Evolutionary conservation across 2,113 vertebrate species (phyloP).

Genomic region (Corydoras sp.): DNA sequence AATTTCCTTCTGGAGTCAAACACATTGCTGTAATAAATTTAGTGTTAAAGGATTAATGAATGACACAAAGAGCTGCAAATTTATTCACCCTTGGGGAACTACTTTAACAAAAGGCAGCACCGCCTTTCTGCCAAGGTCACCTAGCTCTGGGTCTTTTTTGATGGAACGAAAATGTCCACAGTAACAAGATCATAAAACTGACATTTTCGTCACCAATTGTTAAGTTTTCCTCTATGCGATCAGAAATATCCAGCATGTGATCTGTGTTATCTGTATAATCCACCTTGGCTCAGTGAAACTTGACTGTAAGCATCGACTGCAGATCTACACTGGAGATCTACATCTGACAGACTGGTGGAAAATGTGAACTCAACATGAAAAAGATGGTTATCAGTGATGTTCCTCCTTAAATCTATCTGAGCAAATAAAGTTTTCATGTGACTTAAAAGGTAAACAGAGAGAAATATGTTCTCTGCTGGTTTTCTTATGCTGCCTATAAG

Average conservation of each 20-base stretch:
- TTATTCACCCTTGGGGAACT: no score
- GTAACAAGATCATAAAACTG: neutral
- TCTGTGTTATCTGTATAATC: conserved; percentile 62
- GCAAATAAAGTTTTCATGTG: neutral
- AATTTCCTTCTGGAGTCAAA: no score
- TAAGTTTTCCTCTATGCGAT: conserved; percentile 14
- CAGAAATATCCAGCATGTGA: conserved; percentile 34
- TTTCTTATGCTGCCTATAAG: no score
- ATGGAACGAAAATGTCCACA: neutral
- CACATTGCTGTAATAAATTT: no score
- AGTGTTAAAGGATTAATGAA: neutral
- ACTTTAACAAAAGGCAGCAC: neutral
- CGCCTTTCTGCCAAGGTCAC: neutral
- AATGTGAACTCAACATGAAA: conserved; percentile 22
- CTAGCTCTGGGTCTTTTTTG: neutral
- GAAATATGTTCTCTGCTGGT: neutral
- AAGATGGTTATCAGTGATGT: conserved; percentile 19
- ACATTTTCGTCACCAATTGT: conserved; percentile 22
- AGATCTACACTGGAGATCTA: conserved; percentile 19
- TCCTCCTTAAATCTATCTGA: conserved; percentile 11
- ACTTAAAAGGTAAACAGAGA: neutral
- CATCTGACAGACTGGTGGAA: conserved; percentile 41
- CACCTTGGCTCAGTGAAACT: conserved; percentile 68
- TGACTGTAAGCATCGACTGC: conserved; percentile 60
- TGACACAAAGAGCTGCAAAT: neutral